phyloP scores from a whole-genome alignment of 2,113 vertebrate species.

The Apeltes quadracus region DNA sequence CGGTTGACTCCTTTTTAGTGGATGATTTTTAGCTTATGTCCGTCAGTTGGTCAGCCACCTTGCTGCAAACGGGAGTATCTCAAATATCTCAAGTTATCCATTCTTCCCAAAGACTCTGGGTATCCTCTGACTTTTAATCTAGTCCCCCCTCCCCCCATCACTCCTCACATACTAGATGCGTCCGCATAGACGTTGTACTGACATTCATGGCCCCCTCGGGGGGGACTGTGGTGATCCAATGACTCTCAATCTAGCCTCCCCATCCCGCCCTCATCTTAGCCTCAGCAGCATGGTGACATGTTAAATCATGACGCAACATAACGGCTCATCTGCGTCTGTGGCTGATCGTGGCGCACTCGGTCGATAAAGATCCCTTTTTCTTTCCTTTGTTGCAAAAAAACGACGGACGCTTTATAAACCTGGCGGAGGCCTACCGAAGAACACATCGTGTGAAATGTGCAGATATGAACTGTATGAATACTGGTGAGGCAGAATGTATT shows the following conservation, averaged over 20 bases:
- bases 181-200: not conserved
- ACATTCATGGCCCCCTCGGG: not conserved
- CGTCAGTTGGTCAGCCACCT: not conserved
- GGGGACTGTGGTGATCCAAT: not conserved
- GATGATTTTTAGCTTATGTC: not conserved
- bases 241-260: not conserved
- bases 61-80: not conserved
- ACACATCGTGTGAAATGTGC: not conserved
- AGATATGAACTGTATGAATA: slow-evolving; percentile 4
- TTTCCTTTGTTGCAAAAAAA: not conserved
- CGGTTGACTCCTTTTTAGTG: not conserved
- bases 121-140: not conserved
- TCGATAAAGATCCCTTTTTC: not conserved
- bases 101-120: not conserved
- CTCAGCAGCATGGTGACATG: not conserved
- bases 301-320: not conserved
- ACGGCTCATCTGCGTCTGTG: not conserved
- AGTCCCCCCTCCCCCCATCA: not conserved
- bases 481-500: not conserved
- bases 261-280: not conserved
- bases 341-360: not conserved
- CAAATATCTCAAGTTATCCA: not conserved
- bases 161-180: not conserved
- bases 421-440: not conserved
- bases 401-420: not conserved